phyloP scores from a whole-genome alignment of 35 echinoderm and acorn worm species.

The Acanthaster planci region DNA sequence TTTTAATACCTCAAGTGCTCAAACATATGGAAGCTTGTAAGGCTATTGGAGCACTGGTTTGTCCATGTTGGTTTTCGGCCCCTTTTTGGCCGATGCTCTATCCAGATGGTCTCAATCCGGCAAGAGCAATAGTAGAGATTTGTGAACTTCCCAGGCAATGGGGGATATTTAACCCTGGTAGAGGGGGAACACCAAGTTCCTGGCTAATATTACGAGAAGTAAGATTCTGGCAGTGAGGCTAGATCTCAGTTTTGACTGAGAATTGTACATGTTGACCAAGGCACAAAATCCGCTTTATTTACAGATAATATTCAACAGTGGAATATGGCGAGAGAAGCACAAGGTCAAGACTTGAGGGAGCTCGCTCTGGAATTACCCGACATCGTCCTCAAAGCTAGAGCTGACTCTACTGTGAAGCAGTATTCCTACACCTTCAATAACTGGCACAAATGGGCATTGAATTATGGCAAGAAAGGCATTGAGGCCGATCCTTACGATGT shows the following conservation, averaged over 20 bases:
- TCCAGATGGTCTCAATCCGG: conserved; percentile 20
- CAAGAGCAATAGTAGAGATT: conserved; percentile 7
- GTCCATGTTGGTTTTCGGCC: neutral
- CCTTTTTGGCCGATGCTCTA: conserved; percentile 27
- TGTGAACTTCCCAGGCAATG: neutral
- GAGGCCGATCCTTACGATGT: neutral
- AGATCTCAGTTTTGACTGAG: neutral
- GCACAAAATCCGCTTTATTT: too few relatives aligned
- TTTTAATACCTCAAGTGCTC: neutral
- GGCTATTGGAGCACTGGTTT: too few relatives aligned
- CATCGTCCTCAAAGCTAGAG: neutral
- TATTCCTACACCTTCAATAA: conserved; percentile 8
- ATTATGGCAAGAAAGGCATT: neutral
- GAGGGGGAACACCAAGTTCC: conserved; percentile 4
- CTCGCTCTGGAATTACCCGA: neutral
- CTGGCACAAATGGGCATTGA: conserved; percentile 19
- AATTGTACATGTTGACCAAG: too few relatives aligned
- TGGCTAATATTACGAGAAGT: conserved; percentile 20
- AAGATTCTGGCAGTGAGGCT: conserved; percentile 27
- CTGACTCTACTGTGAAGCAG: neutral
- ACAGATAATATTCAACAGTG: conserved; percentile 24
- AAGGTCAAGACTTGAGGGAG: neutral
- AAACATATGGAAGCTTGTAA: neutral
- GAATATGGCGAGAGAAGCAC: neutral
- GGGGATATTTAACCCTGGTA: neutral